Evolutionary conservation across 30 jellyfish, hydroid and myxozoan genomes (phyloP), one percentile per base, ranked within the genome.

Genomic region (Turritopsis rubra): DNA sequence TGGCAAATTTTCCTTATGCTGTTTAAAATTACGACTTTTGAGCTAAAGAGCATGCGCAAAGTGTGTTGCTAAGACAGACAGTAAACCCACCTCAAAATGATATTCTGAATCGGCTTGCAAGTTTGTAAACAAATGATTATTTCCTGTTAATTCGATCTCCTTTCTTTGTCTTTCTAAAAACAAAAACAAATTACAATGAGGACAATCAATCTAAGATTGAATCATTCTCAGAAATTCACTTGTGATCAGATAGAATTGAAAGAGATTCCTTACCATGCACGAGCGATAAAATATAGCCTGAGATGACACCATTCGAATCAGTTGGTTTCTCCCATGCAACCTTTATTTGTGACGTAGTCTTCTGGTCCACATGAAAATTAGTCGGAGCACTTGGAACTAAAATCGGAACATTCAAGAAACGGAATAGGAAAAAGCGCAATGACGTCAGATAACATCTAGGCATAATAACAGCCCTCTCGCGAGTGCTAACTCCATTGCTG

Each of bases 331-430:
- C 90, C 98, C 98, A 92, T 0, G 89, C 85, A 17, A 92, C 66
- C 73, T 88, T 87, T 75, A 92, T 54, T 65, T 86, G 96, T 4
- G 98, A 89, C 28, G 98, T 92, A 0, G 95, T 84, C 30, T 86
- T 53, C 1, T 77, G 80, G 18, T 87, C 53, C 22, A 87, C 92
- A 29, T 80, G 88, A 29, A 90, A 82, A 66, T 84, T 79, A 72
- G 89, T 94, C 18, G 98, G 98, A 27, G 95, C 92, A 76, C 96
- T 85, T 52, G 98, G 98, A 5, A 85, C 98, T 92, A 76, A 60
- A 75, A 82, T 1, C 23, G 52, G 28, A 60, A 19, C 30, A 13
- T 41, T 41, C 13, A 41, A 41, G 9, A 41, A 41, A 41, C n/a
- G n/a, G n/a, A n/a, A n/a, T n/a, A 41, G 9, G 13, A 3, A 5